Conservation (phyloP, 2,888 invertebrate species). For the Melieria omissa region DNA sequence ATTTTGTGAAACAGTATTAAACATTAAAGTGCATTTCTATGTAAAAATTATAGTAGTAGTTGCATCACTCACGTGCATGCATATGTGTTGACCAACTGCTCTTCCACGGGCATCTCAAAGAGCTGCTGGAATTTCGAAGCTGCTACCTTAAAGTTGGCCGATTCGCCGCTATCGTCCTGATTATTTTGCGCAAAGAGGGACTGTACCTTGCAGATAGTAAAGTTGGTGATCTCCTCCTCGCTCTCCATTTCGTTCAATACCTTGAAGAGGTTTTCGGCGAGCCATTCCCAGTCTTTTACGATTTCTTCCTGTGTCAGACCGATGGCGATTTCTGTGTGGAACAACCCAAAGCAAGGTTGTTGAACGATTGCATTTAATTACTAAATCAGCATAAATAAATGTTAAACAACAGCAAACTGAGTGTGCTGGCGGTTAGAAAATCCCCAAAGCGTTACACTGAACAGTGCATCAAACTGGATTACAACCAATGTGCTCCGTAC, state of each 20-base stretch:
- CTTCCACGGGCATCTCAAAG: slow-evolving; percentile 92
- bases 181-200: slow-evolving; percentile 85
- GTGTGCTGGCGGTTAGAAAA: too few relatives aligned
- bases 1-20: neutral
- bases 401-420: too few relatives aligned
- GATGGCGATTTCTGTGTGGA: slow-evolving; percentile 82
- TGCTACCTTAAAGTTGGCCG: slow-evolving; percentile 76
- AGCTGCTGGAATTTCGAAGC: slow-evolving; percentile 87
- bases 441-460: too few relatives aligned
- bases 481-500: too few relatives aligned
- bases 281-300: slow-evolving; percentile 93
- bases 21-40: neutral
- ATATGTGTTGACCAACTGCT: slow-evolving; percentile 95
- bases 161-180: slow-evolving; percentile 62
- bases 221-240: slow-evolving; percentile 94
- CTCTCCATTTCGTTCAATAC: slow-evolving; percentile 91
- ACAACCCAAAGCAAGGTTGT: too few relatives aligned
- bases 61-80: slow-evolving; percentile 81
- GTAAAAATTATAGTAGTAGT: neutral
- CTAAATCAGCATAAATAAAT: too few relatives aligned
- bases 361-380: too few relatives aligned
- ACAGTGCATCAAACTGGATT: too few relatives aligned
- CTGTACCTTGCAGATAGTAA: slow-evolving; percentile 95
- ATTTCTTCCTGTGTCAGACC: slow-evolving; percentile 90
- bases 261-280: slow-evolving; percentile 85